Conservation (phyloP, 2,797 vertebrate species). For the Austrolebias charrua region DNA sequence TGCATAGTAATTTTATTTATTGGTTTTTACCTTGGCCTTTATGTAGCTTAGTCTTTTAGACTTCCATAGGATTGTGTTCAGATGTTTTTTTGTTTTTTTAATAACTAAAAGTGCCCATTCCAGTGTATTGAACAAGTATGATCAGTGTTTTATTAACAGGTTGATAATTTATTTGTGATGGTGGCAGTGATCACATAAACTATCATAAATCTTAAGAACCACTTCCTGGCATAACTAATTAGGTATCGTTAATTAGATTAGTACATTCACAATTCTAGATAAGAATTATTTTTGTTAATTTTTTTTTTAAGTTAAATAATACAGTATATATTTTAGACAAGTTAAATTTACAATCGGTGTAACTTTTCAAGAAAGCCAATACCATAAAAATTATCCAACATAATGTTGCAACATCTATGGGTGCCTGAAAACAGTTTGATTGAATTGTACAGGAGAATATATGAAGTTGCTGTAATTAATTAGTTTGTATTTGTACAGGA, state of each 20-base stretch:
- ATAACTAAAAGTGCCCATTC: slow-evolving; percentile 52
- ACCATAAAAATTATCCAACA: background rate
- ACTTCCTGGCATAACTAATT: background rate
- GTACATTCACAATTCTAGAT: background rate
- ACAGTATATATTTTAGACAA: background rate
- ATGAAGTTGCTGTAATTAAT: no score
- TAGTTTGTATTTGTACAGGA: no score
- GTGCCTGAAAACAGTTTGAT: background rate
- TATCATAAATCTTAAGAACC: slow-evolving; percentile 8
- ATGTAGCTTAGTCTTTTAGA: slow-evolving; percentile 73
- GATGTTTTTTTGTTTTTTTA: slow-evolving; percentile 46
- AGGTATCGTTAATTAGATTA: no score
- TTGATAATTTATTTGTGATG: slow-evolving; percentile 57
- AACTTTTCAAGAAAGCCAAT: background rate
- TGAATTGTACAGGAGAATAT: no score
- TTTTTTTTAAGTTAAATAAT: background rate
- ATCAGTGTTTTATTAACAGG: slow-evolving; percentile 61
- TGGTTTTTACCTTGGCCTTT: slow-evolving; percentile 67
- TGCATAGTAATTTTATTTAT: slow-evolving; percentile 68
- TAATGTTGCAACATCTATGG: no score
- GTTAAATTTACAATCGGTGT: background rate
- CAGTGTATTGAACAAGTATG: slow-evolving; percentile 57
- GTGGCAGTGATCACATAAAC: slow-evolving; percentile 2
- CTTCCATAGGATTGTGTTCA: slow-evolving; percentile 40
- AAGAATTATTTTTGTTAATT: background rate